These are phyloP conservation scores for Biston stratarius DNA, from an alignment of 2,888 invertebrate genomes.

Conservation along the genomic window DNA sequence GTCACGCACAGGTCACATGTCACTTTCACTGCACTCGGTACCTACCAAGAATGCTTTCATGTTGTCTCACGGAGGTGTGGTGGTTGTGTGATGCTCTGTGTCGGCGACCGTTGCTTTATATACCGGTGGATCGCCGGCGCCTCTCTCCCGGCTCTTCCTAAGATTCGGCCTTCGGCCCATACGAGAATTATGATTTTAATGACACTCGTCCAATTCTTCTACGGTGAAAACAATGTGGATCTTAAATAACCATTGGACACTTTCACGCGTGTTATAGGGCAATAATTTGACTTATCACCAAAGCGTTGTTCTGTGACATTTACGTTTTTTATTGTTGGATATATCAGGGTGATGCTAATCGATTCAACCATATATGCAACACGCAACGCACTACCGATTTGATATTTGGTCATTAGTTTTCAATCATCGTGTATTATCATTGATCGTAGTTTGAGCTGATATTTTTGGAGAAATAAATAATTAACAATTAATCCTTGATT, in stretches of 20 bases:
- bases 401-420: neutral
- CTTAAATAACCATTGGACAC: conserved; percentile 65
- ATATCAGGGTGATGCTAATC: conserved; percentile 25
- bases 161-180: conserved; percentile 84
- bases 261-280: conserved; percentile 63
- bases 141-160: conserved; percentile 85
- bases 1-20: conserved; percentile 78
- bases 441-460: neutral
- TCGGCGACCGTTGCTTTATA: conserved; percentile 73
- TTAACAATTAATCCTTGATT: neutral
- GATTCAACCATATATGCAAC: neutral
- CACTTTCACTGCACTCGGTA: conserved; percentile 84
- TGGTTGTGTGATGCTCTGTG: conserved; percentile 82
- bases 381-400: conserved; percentile 2
- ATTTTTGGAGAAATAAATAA: too few species aligned
- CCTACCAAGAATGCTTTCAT: conserved; percentile 87
- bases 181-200: conserved; percentile 86
- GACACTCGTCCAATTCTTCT: conserved; percentile 81
- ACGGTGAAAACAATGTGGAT: conserved; percentile 83
- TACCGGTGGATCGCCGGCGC: conserved; percentile 73
- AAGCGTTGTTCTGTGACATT: conserved; percentile 25
- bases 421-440: neutral
- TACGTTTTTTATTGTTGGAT: conserved; percentile 18
- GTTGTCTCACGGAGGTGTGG: conserved; percentile 84
- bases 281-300: conserved; percentile 32